Base-by-base conservation (phyloP, 1,140 invertebrate species). In the Leptinotarsa defecta region DNA sequence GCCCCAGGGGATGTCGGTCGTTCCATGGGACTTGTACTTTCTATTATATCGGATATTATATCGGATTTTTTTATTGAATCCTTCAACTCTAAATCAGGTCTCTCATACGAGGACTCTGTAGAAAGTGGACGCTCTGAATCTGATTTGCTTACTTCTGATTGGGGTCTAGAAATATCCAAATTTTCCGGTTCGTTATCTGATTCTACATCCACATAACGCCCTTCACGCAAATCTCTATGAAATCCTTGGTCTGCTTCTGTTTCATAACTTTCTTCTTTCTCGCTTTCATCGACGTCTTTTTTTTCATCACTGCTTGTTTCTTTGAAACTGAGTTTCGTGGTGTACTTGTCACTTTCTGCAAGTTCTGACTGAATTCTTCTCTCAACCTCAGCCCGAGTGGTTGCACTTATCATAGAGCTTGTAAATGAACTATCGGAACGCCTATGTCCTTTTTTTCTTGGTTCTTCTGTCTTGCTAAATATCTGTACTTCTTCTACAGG, bases 351-450 rank as follows among this genome's bases (percentile, higher is more conserved):
- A 75, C 81, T 84, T 81, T 86, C 84, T 48, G 83, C 78, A 63
- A 79, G 67, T 76, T 86, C 84, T 3, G 80, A 76, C 43, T 79
- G 71, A 20, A 73, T 73, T 48, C 48, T 73, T 19, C 63, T 15
- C 48, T 65, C 71, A 19, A 65, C 74, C 77, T 79, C 71, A 48
- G 76, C 17, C 43, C 71, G 48, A 1, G 67, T 48, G 3, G 74
- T 80, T 57, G 62, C 71, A 71, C 74, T 76, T 63, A 79, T 81
- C 3, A 79, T 78, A 75, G 84, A 82, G 57, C 82, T 81, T 19
- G 82, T 81, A 68, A 85, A 85, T 57, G 86, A 88, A 78, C 89
- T 91, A 76, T 90, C 90, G 64, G 86, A 87, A 61, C 89, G 85
- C 75, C 88, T 87, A 75, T 90, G 90, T 4, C 89, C 88, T 62